phyloP scores from a whole-genome alignment of 2,113 vertebrate genomes.

The Catagonus wagneri region DNA sequence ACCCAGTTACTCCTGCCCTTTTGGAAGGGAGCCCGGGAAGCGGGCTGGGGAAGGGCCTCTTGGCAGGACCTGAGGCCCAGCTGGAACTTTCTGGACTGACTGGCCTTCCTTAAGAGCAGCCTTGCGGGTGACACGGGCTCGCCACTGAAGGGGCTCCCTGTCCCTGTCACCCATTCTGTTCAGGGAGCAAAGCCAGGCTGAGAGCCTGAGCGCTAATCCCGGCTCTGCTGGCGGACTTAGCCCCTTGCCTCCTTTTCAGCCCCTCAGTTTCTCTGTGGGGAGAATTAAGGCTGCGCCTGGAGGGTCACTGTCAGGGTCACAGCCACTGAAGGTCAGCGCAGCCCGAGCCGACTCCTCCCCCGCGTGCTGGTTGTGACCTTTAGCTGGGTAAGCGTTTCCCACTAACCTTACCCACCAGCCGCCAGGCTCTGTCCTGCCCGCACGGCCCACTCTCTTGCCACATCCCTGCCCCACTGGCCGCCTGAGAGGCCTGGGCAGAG shows the following conservation, averaged over 20 bases:
- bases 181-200: not conserved
- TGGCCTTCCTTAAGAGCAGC: not conserved
- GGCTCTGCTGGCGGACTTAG: not conserved
- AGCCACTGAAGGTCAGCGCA: fast-evolving
- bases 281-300: not conserved
- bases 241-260: too few relatives aligned
- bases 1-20: not conserved
- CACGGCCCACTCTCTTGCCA: not conserved
- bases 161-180: not conserved
- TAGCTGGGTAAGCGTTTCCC: not conserved
- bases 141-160: not conserved
- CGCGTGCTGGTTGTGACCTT: fast-evolving
- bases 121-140: fast-evolving
- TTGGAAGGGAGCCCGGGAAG: not conserved
- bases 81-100: not conserved
- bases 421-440: not conserved
- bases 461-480: too few relatives aligned
- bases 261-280: fast-evolving
- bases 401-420: not conserved
- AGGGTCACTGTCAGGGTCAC: not conserved
- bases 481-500: not conserved
- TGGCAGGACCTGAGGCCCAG: not conserved
- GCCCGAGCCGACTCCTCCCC: not conserved
- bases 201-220: not conserved
- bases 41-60: not conserved